Percentiles rank a stretch among this genome's conserved stretches.
Conservation (phyloP, 2,797 vertebrate species). For the Rousettus madagascariensis region DNA sequence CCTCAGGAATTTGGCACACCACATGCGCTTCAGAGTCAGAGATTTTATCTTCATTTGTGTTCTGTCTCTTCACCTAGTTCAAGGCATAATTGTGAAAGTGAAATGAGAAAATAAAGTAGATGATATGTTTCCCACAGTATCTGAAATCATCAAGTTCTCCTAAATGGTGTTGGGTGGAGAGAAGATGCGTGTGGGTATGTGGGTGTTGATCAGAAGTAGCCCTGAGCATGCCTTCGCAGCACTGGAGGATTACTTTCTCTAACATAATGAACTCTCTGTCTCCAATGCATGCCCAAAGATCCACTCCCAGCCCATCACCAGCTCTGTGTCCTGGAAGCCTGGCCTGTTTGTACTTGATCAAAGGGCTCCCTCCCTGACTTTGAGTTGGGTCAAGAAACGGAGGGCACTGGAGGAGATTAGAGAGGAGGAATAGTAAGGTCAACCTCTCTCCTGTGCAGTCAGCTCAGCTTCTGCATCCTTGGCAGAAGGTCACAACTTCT, state of each 20-base stretch:
- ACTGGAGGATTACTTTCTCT: not conserved
- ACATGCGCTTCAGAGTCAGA: not conserved
- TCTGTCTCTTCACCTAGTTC: not conserved
- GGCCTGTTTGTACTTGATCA: not conserved
- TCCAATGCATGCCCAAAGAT: not conserved
- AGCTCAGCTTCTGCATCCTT: not conserved
- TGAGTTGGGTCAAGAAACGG: not conserved
- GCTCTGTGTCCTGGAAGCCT: not conserved
- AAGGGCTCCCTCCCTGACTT: not conserved
- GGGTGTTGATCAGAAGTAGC: not conserved
- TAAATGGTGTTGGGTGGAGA: not conserved
- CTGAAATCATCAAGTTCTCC: not conserved
- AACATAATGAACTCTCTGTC: not conserved
- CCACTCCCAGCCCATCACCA: not conserved
- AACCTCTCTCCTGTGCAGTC: not conserved
- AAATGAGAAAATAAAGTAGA: not conserved
- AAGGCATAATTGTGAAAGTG: not conserved
- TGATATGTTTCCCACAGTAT: not conserved
- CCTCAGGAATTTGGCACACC: not conserved
- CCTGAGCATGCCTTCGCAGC: not conserved
- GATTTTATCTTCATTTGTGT: not conserved
- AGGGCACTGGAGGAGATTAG: not conserved
- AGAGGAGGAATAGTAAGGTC: not conserved
- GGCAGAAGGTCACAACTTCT: not conserved
- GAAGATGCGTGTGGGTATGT: fast-evolving